Conservation (phyloP, 2,113 vertebrate species). For the Paedocypris sp. region DNA sequence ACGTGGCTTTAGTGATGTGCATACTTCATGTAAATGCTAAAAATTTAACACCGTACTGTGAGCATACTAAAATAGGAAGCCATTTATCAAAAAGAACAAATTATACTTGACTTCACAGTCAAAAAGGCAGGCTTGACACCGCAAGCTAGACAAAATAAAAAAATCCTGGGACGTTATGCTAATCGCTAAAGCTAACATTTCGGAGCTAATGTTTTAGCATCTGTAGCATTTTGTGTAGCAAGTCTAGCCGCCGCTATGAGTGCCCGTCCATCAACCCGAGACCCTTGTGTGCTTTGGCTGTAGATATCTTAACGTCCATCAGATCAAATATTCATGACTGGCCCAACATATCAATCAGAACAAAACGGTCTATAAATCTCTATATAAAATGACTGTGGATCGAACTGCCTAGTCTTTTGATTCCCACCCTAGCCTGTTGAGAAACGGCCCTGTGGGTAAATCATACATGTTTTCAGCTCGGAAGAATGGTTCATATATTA, state of each 20-base stretch:
- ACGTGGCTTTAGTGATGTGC: conserved; percentile 1
- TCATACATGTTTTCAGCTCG: conserved; percentile 42
- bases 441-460: conserved; percentile 45
- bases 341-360: not conserved
- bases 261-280: not conserved
- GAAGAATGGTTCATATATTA: conserved; percentile 48
- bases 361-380: not conserved
- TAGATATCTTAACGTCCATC: not conserved
- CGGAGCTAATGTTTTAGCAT: not conserved
- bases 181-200: not conserved
- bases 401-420: conserved; percentile 11
- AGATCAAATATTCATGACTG: not conserved
- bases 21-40: conserved; percentile 5
- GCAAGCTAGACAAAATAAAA: conserved; percentile 10
- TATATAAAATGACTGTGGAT: conserved; percentile 2
- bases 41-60: conserved; percentile 18
- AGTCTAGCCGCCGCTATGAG: too few relatives aligned
- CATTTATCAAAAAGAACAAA: not conserved
- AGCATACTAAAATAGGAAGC: conserved; percentile 21
- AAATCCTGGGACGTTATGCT: not conserved
- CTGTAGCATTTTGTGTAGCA: too few relatives aligned
- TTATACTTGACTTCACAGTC: not conserved
- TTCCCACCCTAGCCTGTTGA: conserved; percentile 40
- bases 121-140: not conserved
- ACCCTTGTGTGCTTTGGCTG: not conserved